Percentiles rank a stretch among this genome's conserved stretches.
Evolutionary conservation across 2,888 invertebrate genomes (phyloP).

Genomic region (Eristalis intricaria): DNA sequence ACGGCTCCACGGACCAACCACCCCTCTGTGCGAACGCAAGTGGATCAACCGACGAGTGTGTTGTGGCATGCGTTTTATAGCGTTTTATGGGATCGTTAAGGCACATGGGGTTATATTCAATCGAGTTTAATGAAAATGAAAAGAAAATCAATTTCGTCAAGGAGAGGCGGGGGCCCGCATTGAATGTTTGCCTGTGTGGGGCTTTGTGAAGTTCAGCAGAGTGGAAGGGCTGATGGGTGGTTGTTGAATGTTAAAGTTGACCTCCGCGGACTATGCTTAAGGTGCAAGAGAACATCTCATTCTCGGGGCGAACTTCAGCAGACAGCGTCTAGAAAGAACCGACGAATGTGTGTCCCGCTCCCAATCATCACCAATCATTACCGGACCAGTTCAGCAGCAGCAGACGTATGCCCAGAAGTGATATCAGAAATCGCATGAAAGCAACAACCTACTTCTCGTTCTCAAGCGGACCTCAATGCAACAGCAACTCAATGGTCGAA

Average conservation of each 20-base stretch:
- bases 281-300: no score
- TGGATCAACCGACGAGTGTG: not conserved
- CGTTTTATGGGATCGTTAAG: constrained; percentile 53
- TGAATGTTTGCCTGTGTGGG: not conserved
- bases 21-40: not conserved
- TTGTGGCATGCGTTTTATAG: constrained; percentile 46
- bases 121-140: constrained; percentile 62
- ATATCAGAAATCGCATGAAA: not conserved
- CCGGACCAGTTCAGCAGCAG: not conserved
- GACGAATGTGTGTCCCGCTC: not conserved
- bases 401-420: not conserved
- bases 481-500: not conserved
- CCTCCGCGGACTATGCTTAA: no score
- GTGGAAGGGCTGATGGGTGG: not conserved
- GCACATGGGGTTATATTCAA: constrained; percentile 56
- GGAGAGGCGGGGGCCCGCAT: not conserved
- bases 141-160: constrained; percentile 45
- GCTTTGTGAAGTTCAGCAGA: not conserved
- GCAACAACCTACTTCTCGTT: not conserved
- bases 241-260: no score
- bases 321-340: no score
- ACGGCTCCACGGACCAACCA: not conserved
- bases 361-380: not conserved
- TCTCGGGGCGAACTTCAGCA: no score
- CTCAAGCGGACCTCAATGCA: not conserved